Base-by-base conservation (phyloP, 2,888 invertebrate genomes). In the Sacculina carcini region DNA sequence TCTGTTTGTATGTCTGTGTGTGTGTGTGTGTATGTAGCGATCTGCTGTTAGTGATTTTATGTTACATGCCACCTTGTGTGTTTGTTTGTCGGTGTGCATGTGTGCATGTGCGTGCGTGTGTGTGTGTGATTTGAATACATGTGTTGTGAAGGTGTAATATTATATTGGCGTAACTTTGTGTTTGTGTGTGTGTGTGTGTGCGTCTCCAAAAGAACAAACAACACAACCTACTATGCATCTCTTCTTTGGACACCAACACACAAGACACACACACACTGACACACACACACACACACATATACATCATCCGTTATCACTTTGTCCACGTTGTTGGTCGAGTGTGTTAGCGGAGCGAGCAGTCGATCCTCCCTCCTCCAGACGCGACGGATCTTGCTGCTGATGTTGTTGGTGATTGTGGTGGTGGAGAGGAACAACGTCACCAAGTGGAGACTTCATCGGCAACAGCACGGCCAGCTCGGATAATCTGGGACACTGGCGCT, bases 391-490 rank as follows among this genome's bases (percentile, higher is more conserved):
- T n/a, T n/a, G n/a, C n/a, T n/a, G n/a, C n/a, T n/a, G n/a, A n/a
- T n/a, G n/a, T 34, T 10, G 12, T 10, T 42, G 12, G 10, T 10
- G 12, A 10, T 10, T 42, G 12, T 42, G 19, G 12, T 19, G 23
- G 34, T 34, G 44, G 6, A 42, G 21, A n/a, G 58, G 46, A 32
- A 58, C 57, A 10, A 63, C 39, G 16, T 58, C 60, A 26, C 66
- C 69, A 19, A 72, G 65, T 7, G 76, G 74, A 5, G 80, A 75
- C 56, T 70, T 72, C 28, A 87, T 70, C 34, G 78, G 81, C 62
- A 94, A 92, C 54, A 90, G 73, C 40, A 92, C 75, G n/a, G 86
- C 81, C 59, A 84, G 73, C 55, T 71, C 69, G 49, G 73, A 72
- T 53, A 94, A 66, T 10, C 70, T 63, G 0, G 84, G 79, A 67